Conservation (phyloP, 2,797 vertebrate genomes). For the Helostoma temminkii region DNA sequence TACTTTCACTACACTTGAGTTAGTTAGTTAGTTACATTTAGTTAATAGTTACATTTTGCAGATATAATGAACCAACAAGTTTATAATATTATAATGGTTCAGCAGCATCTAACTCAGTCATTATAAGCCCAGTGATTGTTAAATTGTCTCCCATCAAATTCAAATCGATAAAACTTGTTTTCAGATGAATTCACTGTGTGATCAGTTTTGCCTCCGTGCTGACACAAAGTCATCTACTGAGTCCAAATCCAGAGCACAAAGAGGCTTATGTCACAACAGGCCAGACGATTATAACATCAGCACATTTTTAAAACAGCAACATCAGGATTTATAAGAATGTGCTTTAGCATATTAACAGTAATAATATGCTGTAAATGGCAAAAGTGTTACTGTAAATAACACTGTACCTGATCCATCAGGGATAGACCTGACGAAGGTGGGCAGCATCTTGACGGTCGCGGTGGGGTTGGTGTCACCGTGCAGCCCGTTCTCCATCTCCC, state of each 20-base stretch:
- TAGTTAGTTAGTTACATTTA: no score
- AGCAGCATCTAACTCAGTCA: no score
- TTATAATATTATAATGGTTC: no score
- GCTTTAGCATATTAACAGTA: no score
- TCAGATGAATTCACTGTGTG: background rate
- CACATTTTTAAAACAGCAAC: slow-evolving; percentile 63
- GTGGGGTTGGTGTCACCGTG: slow-evolving; percentile 93
- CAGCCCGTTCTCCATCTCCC: slow-evolving; percentile 92
- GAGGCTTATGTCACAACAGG: slow-evolving; percentile 51
- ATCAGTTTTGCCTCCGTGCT: background rate
- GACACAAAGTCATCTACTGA: slow-evolving; percentile 60
- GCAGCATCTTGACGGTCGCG: slow-evolving; percentile 95
- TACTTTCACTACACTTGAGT: no score
- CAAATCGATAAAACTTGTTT: no score
- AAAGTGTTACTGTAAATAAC: no score
- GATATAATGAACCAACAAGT: no score
- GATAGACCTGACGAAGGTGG: slow-evolving; percentile 97
- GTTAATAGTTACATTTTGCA: no score
- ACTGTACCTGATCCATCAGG: slow-evolving; percentile 95
- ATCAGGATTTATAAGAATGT: background rate
- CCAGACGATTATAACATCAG: slow-evolving; percentile 55
- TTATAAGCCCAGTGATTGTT: no score
- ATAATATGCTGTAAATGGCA: no score
- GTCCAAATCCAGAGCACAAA: slow-evolving; percentile 59
- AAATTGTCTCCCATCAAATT: no score